phyloP scores from a whole-genome alignment of 2,888 invertebrate species.

The Sinopyrophorus schimmeli region DNA sequence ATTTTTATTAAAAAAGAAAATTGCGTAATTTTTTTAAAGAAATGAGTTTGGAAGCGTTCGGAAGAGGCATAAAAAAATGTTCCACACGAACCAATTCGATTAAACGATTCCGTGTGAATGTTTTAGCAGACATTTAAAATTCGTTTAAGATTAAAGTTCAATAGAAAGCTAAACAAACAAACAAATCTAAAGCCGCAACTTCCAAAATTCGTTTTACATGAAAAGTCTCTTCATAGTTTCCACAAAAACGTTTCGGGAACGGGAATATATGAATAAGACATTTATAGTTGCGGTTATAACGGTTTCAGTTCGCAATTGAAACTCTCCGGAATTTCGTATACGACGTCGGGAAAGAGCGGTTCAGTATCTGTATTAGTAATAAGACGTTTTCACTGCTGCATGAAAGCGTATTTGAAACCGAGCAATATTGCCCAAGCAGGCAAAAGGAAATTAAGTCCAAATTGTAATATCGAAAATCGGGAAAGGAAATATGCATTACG shows the following conservation, averaged over 20 bases:
- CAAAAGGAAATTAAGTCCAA: slow-evolving; percentile 45
- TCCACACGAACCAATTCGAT: slow-evolving; percentile 15
- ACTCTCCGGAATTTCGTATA: slow-evolving; percentile 7
- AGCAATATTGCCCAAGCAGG: slow-evolving; percentile 40
- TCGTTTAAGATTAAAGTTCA: slow-evolving; percentile 26
- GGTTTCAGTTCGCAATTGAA: slow-evolving; percentile 19
- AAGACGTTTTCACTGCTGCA: slow-evolving; percentile 14
- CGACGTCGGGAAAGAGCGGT: slow-evolving; percentile 3
- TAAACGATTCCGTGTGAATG: slow-evolving; percentile 16
- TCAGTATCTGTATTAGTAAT: slow-evolving; percentile 18
- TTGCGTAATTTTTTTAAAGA: not conserved
- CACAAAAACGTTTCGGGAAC: slow-evolving; percentile 28
- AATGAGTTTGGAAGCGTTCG: slow-evolving; percentile 13
- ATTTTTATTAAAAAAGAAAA: no score
- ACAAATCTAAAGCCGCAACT: slow-evolving; percentile 31
- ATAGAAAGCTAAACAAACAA: slow-evolving; percentile 31
- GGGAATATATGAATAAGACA: slow-evolving; percentile 27
- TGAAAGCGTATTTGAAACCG: slow-evolving; percentile 5
- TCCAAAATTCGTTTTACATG: slow-evolving; percentile 33
- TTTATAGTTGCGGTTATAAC: slow-evolving; percentile 27
- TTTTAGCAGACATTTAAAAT: slow-evolving; percentile 23
- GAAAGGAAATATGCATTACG: slow-evolving; percentile 46
- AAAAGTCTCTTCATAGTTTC: slow-evolving; percentile 33
- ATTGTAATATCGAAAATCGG: slow-evolving; percentile 47
- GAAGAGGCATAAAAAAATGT: slow-evolving; percentile 14